These are phyloP conservation scores for Gortyna flavago DNA, from an alignment of 2,888 invertebrate species.

Conservation along the genomic window DNA sequence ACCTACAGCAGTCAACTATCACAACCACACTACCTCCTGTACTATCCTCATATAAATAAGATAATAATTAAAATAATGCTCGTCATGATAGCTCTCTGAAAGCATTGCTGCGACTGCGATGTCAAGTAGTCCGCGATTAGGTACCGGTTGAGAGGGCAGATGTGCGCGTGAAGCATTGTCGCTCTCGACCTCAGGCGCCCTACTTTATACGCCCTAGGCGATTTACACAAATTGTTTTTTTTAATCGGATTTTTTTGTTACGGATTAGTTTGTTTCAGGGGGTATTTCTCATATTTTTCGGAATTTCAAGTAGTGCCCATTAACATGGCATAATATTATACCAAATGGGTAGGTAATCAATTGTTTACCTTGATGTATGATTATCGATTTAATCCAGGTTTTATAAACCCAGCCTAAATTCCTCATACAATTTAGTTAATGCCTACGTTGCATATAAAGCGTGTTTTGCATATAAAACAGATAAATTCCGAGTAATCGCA, in stretches of 20 bases:
- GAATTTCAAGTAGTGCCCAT: background rate
- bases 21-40: background rate
- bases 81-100: conserved; percentile 39
- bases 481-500: conserved; percentile 63
- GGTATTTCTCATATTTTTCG: background rate
- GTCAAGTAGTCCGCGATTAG: conserved; percentile 73
- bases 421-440: conserved; percentile 58
- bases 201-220: conserved; percentile 72
- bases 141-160: conserved; percentile 71
- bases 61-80: conserved; percentile 52
- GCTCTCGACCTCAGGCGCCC: conserved; percentile 77
- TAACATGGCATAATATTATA: background rate
- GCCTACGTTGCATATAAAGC: conserved; percentile 52
- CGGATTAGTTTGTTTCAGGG: background rate
- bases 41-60: conserved; percentile 10
- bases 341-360: background rate
- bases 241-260: conserved; percentile 27
- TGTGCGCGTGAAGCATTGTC: conserved; percentile 77
- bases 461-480: conserved; percentile 60
- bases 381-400: conserved; percentile 28
- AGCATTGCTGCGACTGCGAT: conserved; percentile 57
- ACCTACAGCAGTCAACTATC: background rate
- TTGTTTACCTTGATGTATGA: conserved; percentile 5
- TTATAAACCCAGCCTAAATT: conserved; percentile 39
- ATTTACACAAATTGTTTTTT: conserved; percentile 70